Evolutionary conservation across 2,888 invertebrate genomes (phyloP).

Genomic region (Saturnia japonica): DNA sequence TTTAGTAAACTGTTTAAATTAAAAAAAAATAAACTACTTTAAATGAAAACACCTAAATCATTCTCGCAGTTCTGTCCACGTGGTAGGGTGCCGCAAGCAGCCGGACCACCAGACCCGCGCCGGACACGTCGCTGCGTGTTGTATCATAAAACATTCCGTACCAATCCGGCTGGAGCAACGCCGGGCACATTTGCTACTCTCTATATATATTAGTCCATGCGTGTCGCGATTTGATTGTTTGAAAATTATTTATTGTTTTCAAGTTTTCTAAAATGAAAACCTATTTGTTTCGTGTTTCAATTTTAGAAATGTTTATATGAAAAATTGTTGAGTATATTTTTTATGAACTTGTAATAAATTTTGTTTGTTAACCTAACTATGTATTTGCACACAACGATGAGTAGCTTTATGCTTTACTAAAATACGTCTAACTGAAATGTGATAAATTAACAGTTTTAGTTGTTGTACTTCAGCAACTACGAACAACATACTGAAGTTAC

Average conservation of each 20-base stretch:
- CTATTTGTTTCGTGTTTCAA: conserved; percentile 4
- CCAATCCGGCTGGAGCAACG: conserved; percentile 41
- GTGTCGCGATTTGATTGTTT: conserved; percentile 48
- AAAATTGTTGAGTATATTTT: background rate
- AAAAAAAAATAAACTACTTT: conserved; percentile 55
- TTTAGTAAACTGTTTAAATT: conserved; percentile 20
- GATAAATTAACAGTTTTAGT: too few relatives aligned
- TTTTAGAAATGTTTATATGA: background rate
- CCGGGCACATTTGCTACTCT: conserved; percentile 37
- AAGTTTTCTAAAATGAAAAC: conserved; percentile 8
- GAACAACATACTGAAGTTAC: too few relatives aligned
- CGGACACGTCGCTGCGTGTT: conserved; percentile 57
- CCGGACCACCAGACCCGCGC: too few relatives aligned
- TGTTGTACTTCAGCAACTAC: too few relatives aligned
- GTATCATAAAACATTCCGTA: conserved; percentile 64
- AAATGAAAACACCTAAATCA: conserved; percentile 73
- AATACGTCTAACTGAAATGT: too few relatives aligned
- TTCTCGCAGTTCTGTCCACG: conserved; percentile 66
- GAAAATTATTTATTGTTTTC: conserved; percentile 27
- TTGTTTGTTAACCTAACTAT: background rate
- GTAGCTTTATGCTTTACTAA: too few relatives aligned
- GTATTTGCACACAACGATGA: too few relatives aligned
- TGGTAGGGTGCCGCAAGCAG: conserved; percentile 57
- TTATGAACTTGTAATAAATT: background rate
- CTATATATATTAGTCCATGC: conserved; percentile 41